These are phyloP conservation scores for Patiria pectinifera DNA, from an alignment of 53 echinoderm and acorn worm species.

Conservation along the genomic window DNA sequence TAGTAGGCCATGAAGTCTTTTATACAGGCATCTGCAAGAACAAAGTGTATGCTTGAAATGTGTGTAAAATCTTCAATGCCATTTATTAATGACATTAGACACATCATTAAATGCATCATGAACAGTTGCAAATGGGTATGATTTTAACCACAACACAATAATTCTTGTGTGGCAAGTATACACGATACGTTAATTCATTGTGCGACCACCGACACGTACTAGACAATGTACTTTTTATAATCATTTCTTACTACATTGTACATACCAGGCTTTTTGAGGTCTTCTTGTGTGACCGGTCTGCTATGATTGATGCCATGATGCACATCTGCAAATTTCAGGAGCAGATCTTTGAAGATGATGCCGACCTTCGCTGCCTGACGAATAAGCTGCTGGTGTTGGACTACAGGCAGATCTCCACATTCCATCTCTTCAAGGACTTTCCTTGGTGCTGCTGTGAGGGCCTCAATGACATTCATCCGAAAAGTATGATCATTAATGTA, in stretches of 20 bases:
- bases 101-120: too few relatives aligned
- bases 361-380: neutral
- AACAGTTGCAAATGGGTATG: too few relatives aligned
- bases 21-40: neutral
- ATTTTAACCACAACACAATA: too few relatives aligned
- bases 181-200: too few relatives aligned
- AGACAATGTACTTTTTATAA: neutral
- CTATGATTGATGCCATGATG: constrained; percentile 30
- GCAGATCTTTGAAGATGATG: neutral
- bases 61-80: neutral
- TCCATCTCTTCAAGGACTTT: too few relatives aligned
- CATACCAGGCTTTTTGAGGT: neutral
- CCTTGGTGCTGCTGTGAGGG: too few relatives aligned
- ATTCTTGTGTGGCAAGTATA: too few relatives aligned
- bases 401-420: too few relatives aligned
- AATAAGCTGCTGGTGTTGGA: neutral
- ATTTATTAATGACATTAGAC: too few relatives aligned
- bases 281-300: neutral
- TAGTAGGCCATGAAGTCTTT: constrained; percentile 39
- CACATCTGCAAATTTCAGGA: constrained; percentile 2
- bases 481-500: too few relatives aligned
- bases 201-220: too few relatives aligned
- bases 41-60: neutral
- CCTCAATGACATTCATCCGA: too few relatives aligned
- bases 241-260: neutral